Percentiles rank a stretch among this genome's conserved stretches.
These are phyloP conservation scores for Tenodera sinensis DNA, from an alignment of 2,888 invertebrate species.

Conservation along the genomic window DNA sequence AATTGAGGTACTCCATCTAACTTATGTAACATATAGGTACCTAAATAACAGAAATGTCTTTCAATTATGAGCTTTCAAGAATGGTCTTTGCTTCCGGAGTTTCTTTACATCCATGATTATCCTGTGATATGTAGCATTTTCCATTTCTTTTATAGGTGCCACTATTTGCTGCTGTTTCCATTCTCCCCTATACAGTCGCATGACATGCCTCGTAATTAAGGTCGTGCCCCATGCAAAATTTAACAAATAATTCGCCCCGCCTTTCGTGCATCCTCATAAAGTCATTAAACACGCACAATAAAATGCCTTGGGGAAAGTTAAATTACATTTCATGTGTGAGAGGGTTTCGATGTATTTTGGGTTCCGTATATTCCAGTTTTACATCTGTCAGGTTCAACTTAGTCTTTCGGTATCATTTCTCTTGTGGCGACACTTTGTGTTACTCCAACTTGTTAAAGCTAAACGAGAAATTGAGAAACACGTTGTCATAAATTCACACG, in stretches of 20 bases:
- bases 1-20: no score
- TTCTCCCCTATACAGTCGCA: neutral
- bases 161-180: neutral
- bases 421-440: neutral
- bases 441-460: no score
- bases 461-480: no score
- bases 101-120: neutral
- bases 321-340: neutral
- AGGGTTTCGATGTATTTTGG: neutral
- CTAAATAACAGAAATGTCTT: no score
- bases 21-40: no score
- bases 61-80: no score
- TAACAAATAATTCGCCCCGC: neutral
- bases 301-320: neutral
- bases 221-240: neutral
- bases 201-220: neutral
- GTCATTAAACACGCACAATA: neutral
- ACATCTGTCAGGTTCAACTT: neutral
- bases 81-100: no score
- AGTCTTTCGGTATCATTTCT: neutral
- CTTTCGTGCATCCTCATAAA: neutral
- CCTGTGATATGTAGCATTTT: neutral
- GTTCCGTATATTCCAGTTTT: neutral
- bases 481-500: no score
- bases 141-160: no score